Evolutionary conservation across 2,797 vertebrate genomes (phyloP).

Genomic region (Clarias pachynema): DNA sequence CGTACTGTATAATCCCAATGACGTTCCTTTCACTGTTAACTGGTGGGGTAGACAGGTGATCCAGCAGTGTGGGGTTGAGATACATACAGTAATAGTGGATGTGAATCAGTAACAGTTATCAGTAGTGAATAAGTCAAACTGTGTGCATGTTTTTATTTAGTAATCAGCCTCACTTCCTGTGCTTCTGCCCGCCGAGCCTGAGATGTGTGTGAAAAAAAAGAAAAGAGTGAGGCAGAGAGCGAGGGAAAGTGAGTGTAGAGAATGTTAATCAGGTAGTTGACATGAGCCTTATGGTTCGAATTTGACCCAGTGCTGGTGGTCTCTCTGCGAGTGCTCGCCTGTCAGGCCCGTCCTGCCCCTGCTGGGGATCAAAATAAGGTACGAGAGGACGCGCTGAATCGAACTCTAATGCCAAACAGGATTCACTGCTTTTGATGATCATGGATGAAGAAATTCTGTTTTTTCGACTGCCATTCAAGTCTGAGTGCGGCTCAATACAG

Average conservation of each 20-base stretch:
- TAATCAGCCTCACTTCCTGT: neutral
- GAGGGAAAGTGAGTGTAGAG: neutral
- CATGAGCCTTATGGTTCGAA: conserved; percentile 38
- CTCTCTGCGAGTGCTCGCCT: neutral
- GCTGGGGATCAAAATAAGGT: neutral
- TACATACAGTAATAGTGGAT: neutral
- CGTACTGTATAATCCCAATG: neutral
- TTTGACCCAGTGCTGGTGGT: conserved; percentile 3
- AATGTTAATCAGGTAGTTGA: conserved; percentile 53
- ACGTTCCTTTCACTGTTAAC: neutral
- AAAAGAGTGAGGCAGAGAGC: neutral
- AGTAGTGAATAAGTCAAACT: neutral
- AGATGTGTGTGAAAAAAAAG: neutral
- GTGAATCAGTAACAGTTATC: neutral
- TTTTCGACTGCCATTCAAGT: neutral
- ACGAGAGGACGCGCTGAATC: neutral
- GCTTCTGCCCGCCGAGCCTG: neutral
- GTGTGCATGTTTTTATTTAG: conserved; percentile 27
- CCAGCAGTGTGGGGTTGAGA: neutral
- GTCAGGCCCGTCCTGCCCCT: conserved; percentile 9
- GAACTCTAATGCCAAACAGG: neutral
- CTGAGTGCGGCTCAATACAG: neutral
- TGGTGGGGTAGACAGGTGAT: neutral
- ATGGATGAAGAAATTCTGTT: neutral
- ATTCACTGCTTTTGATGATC: neutral